Evolutionary conservation across 2,888 invertebrate species (phyloP).

Genomic region (Agriopis aurantiaria): DNA sequence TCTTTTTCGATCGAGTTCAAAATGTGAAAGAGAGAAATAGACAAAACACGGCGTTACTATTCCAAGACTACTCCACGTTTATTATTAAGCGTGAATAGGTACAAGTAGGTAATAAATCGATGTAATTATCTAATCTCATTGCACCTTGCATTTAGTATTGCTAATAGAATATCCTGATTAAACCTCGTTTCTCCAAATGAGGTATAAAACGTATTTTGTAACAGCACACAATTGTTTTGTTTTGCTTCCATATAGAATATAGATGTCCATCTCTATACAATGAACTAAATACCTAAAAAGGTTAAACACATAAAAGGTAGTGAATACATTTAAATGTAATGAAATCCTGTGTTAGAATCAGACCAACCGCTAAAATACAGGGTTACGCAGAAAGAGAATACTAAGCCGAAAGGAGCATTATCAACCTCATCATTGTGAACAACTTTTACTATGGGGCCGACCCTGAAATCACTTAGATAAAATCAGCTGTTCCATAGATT

Average conservation of each 20-base stretch:
- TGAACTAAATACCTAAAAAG: slow-evolving; percentile 11
- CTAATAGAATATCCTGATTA: slow-evolving; percentile 35
- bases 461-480: too few relatives aligned
- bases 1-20: too few relatives aligned
- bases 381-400: too few relatives aligned
- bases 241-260: slow-evolving; percentile 2
- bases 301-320: not conserved
- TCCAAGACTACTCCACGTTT: too few relatives aligned
- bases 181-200: slow-evolving; percentile 12
- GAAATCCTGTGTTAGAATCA: not conserved
- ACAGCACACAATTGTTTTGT: slow-evolving; percentile 16
- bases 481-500: too few relatives aligned
- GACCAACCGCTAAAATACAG: not conserved
- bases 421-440: too few relatives aligned
- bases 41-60: too few relatives aligned
- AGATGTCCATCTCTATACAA: slow-evolving; percentile 5
- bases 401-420: too few relatives aligned
- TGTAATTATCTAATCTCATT: not conserved
- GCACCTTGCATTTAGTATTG: slow-evolving; percentile 8
- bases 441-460: too few relatives aligned
- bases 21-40: too few relatives aligned
- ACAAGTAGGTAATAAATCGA: slow-evolving; percentile 2
- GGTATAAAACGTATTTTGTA: slow-evolving; percentile 6
- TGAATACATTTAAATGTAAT: slow-evolving; percentile 2
- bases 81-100: too few relatives aligned